Percentiles rank a stretch among this genome's conserved stretches.
phyloP scores from a whole-genome alignment of 2,797 vertebrate genomes.

The Myotis daubentonii region DNA sequence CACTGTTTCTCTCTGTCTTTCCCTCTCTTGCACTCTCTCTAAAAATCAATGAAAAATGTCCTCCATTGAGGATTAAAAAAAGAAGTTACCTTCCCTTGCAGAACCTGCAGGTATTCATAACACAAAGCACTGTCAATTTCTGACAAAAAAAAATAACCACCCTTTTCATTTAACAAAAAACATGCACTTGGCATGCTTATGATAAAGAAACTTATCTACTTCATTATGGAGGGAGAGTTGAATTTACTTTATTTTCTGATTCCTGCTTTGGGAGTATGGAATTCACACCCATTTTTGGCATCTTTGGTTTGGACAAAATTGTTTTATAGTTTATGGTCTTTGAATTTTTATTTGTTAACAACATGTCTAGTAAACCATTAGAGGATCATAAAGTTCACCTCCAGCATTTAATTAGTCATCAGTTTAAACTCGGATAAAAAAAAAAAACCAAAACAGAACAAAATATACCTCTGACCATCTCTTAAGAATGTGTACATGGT shows the following conservation, averaged over 20 bases:
- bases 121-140: background rate
- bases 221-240: background rate
- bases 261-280: background rate
- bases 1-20: no score
- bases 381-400: slow-evolving; percentile 17
- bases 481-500: background rate
- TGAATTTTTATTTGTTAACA: slow-evolving; percentile 22
- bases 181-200: slow-evolving; percentile 17
- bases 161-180: slow-evolving; percentile 42
- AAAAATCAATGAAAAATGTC: no score
- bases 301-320: background rate
- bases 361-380: background rate
- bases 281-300: background rate
- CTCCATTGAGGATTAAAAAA: no score
- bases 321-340: slow-evolving; percentile 53
- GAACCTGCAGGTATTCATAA: slow-evolving; percentile 50
- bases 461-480: background rate
- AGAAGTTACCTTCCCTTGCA: background rate
- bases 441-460: background rate
- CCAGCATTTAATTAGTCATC: background rate
- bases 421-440: background rate
- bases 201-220: background rate
- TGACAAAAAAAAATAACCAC: slow-evolving; percentile 26
- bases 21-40: no score
- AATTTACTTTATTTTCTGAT: slow-evolving; percentile 33